Evolutionary conservation across 37 sponge, comb jelly and placozoan species (phyloP).

Genomic region (Agelas oroides): DNA sequence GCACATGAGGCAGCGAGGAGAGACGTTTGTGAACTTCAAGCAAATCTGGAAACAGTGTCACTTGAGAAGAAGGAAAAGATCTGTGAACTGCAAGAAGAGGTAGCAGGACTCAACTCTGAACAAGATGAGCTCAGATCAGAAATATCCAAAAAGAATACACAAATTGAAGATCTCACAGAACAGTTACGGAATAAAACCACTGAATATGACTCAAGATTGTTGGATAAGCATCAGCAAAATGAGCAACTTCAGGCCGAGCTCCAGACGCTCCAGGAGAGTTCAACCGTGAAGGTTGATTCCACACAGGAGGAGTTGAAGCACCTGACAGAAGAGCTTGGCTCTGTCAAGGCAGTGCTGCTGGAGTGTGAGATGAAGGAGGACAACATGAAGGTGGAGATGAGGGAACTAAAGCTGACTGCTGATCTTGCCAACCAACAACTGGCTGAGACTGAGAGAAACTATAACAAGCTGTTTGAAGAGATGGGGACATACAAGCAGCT

Average conservation of each 20-base stretch:
- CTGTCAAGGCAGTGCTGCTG: conserved; percentile 13
- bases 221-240: background rate
- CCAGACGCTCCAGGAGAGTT: conserved; percentile 2
- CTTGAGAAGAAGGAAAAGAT: background rate
- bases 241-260: conserved; percentile 12
- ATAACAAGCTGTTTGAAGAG: conserved; percentile 1
- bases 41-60: background rate
- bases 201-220: conserved; percentile 9
- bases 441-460: background rate
- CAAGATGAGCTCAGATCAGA: conserved; percentile 17
- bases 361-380: conserved; percentile 46
- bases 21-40: background rate
- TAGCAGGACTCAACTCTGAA: background rate
- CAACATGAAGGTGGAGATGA: conserved; percentile 17
- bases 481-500: conserved; percentile 7
- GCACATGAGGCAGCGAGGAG: background rate
- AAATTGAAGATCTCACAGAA: background rate
- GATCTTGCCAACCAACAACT: conserved; percentile 46
- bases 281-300: background rate
- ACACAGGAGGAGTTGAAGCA: conserved; percentile 16
- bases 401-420: conserved; percentile 35
- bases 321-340: conserved; percentile 8
- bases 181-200: background rate
- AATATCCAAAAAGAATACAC: background rate
- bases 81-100: background rate